Evolutionary conservation across 2,888 invertebrate species (phyloP), one percentile per base, ranked within the genome.

Genomic region (Cryptus viduatorius): DNA sequence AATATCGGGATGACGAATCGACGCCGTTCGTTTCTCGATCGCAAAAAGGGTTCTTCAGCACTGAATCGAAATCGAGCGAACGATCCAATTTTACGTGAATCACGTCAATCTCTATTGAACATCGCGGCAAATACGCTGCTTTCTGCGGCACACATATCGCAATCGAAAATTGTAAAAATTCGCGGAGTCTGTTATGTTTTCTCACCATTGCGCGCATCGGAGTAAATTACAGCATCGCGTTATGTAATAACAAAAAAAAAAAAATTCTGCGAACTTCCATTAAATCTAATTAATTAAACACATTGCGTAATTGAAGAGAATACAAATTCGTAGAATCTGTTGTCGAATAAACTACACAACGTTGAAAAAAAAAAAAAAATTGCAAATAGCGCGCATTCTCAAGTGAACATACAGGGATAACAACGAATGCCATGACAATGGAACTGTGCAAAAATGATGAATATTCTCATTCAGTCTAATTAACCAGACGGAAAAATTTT

Each of bases 1-100:
- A 84, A 82, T 84, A 75, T 79, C 75, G 48, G 64, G 56, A 73
- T 73, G 76, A 59, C 42, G 48, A 78, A 79, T 75, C 59, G 71
- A 31, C 2, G 14, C 44, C 53, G 48, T 71, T 53, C 16, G 44
- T 46, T 46, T 48, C 37, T 46, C 56, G 44, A 56, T 53, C 50
- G 50, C 48, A 12, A 53, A 24, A n/a, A 8, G 37, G 7, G 37
- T 37, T 37, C 4, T 37, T 5, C 37, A 4, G 37, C 1, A 31
- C 19, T 24, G 61, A 37, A 65, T 71, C 73, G 73, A 29, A 48
- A 44, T 46, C 14, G 46, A 7, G 8, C 37, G 56, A 19, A 65
- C 65, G 76, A 82, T 77, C 42, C 16, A 56, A 65, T 56, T 72
- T 82, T 46, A 31, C 61, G 59, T 16, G 42, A 67, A 78, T 31